Conservation (phyloP, 2,113 vertebrate species). For the Stegostoma tigrinum region DNA sequence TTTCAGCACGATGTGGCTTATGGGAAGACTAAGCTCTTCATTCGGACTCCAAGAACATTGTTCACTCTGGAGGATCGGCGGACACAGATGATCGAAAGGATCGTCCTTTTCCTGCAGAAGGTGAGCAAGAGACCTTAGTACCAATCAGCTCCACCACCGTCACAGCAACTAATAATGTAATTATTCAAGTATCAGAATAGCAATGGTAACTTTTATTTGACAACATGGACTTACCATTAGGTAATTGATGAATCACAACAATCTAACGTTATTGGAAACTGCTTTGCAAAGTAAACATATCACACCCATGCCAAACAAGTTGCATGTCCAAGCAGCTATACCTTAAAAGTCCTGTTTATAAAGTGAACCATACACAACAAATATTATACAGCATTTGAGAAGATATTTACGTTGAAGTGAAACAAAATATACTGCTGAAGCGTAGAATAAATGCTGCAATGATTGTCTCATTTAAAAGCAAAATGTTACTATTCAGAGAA, state of each 20-base stretch:
- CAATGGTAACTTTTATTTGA: background rate
- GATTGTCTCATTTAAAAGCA: background rate
- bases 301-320: background rate
- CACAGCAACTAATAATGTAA: background rate
- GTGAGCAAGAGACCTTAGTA: constrained; percentile 50
- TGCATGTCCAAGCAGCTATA: background rate
- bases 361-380: background rate
- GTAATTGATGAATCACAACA: background rate
- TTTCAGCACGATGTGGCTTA: constrained; percentile 90
- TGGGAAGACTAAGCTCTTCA: constrained; percentile 91
- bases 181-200: background rate
- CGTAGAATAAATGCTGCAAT: background rate
- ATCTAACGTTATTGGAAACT: background rate
- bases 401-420: background rate
- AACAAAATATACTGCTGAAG: background rate
- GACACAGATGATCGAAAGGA: constrained; percentile 78
- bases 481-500: background rate
- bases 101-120: constrained; percentile 96
- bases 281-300: background rate
- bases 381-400: background rate
- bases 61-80: constrained; percentile 91
- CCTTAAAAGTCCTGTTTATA: background rate
- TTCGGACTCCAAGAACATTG: constrained; percentile 83
- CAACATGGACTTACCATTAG: no score
- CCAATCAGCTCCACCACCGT: background rate